phyloP scores from a whole-genome alignment of 2,888 invertebrate genomes.

The Leucophora obtusa region DNA sequence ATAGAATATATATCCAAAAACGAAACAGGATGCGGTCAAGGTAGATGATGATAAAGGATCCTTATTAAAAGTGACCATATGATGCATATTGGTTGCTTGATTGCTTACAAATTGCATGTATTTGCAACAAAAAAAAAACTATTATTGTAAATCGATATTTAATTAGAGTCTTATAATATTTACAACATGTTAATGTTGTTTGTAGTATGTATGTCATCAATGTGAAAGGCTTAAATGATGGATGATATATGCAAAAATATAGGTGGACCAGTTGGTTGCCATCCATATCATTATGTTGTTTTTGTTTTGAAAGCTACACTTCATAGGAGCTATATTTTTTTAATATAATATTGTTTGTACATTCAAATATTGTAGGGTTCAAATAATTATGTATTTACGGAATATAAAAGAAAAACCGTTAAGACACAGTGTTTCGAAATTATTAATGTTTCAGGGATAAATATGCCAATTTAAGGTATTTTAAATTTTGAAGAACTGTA shows the following conservation, averaged over 20 bases:
- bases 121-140: neutral
- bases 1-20: neutral
- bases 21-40: slow-evolving; percentile 45
- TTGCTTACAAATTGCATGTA: slow-evolving; percentile 32
- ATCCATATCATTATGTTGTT: neutral
- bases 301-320: too few species aligned
- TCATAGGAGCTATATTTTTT: too few species aligned
- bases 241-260: neutral
- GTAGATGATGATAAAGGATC: slow-evolving; percentile 32
- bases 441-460: too few species aligned
- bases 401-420: too few species aligned
- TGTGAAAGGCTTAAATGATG: neutral
- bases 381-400: too few species aligned
- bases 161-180: slow-evolving; percentile 35
- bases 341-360: too few species aligned
- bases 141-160: slow-evolving; percentile 49
- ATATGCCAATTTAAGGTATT: too few species aligned
- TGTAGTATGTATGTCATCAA: neutral
- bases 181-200: neutral
- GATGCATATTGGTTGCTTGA: slow-evolving; percentile 48
- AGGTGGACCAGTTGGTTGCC: neutral
- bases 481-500: too few species aligned
- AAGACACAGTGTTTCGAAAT: too few species aligned
- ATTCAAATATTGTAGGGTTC: too few species aligned
- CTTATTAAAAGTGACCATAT: slow-evolving; percentile 51